Conservation (phyloP, 2,113 vertebrate species). For the Proteles cristata region DNA sequence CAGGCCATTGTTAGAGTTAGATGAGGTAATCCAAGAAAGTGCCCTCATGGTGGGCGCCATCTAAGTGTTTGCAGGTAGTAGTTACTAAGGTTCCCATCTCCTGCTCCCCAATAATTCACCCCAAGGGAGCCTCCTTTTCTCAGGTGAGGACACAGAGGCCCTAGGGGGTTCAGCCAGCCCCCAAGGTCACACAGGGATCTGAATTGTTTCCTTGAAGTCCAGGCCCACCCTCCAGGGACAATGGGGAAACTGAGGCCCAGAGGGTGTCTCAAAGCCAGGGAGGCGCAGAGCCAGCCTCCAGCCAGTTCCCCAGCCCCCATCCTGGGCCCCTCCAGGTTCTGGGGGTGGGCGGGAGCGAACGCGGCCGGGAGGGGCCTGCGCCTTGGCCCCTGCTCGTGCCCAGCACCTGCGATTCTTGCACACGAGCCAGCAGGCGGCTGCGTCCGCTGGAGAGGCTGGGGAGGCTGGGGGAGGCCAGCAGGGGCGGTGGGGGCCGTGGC, state of each 20-base stretch:
- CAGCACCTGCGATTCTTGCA: conserved; percentile 83
- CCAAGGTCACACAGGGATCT: neutral
- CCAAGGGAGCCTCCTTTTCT: neutral
- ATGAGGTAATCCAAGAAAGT: neutral
- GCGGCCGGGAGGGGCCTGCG: conserved; percentile 28
- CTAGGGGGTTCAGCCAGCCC: neutral
- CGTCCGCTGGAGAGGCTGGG: conserved; percentile 70
- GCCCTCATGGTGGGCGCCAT: neutral
- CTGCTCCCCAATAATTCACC: neutral
- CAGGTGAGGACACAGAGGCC: neutral
- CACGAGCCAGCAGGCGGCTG: conserved; percentile 78
- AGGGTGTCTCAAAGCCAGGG: neutral
- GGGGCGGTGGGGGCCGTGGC: conserved; percentile 75
- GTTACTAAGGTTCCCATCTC: neutral
- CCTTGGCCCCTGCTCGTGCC: conserved; percentile 76
- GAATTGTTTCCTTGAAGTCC: neutral
- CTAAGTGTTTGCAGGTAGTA: neutral
- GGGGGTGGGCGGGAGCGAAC: neutral
- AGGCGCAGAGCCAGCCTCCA: neutral
- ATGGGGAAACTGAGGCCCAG: conserved; percentile 37
- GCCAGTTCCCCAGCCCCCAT: neutral
- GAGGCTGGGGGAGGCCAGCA: conserved; percentile 66
- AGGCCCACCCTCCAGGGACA: neutral
- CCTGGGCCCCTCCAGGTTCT: conserved; percentile 68
- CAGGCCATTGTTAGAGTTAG: neutral